These are phyloP conservation scores for Nothobranchius kuhntae DNA, from an alignment of 2,113 vertebrate species.

Conservation along the genomic window DNA sequence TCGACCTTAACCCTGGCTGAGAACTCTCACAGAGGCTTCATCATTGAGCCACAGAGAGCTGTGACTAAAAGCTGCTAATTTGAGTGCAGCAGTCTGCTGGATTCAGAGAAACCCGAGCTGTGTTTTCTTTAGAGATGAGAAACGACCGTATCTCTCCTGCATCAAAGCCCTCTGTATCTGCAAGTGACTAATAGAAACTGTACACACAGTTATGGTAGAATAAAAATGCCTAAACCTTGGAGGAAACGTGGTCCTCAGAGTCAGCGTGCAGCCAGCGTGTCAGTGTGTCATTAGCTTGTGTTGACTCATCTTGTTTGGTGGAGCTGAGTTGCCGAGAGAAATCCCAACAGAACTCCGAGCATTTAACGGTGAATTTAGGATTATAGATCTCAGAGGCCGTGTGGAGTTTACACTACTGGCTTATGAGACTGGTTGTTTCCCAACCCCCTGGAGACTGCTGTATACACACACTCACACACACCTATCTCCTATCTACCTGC, in stretches of 20 bases:
- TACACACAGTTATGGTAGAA: conserved; percentile 10
- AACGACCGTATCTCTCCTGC: conserved; percentile 14
- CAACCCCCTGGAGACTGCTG: conserved; percentile 4
- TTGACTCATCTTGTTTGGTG: conserved; percentile 11
- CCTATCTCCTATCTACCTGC: conserved; percentile 6
- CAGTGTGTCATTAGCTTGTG: conserved; percentile 31
- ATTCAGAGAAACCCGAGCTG: conserved; percentile 25
- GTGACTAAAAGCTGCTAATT: conserved; percentile 72
- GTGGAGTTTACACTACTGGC: conserved; percentile 17
- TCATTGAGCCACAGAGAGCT: conserved; percentile 61
- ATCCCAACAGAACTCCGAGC: conserved; percentile 39
- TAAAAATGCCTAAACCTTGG: conserved; percentile 11
- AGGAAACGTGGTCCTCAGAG: conserved; percentile 7
- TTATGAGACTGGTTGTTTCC: conserved; percentile 19
- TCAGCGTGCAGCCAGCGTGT: conserved; percentile 2
- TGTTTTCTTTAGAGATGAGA: conserved; percentile 37
- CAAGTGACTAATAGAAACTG: conserved; percentile 34
- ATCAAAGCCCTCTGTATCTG: conserved; percentile 1
- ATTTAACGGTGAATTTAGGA: conserved; percentile 57
- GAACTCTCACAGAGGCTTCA: conserved; percentile 38
- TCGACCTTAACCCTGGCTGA: conserved; percentile 42
- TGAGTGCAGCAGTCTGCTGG: conserved; percentile 44
- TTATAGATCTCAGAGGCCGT: conserved; percentile 33
- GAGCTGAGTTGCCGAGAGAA: conserved; percentile 23
- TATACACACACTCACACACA: too few relatives aligned